These are phyloP conservation scores for Butorides virescens DNA, from an alignment of 2,113 vertebrate species.

Conservation along the genomic window DNA sequence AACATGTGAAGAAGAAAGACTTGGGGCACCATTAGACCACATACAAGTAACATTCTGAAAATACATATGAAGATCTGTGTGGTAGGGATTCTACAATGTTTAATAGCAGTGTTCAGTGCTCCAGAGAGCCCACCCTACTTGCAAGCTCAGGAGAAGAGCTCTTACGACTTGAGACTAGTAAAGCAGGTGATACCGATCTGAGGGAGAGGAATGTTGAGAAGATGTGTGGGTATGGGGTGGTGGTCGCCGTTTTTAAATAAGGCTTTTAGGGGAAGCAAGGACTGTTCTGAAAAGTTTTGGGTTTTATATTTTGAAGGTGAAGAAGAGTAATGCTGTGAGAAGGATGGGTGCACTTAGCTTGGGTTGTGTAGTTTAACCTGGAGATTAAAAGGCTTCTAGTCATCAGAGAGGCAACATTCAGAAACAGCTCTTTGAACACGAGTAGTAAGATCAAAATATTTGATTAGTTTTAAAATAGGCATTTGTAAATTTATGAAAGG, in stretches of 20 bases:
- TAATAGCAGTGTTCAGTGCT: neutral
- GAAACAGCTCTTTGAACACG: neutral
- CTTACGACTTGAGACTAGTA: neutral
- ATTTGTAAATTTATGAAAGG: neutral
- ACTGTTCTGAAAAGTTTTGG: neutral
- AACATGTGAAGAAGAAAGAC: neutral
- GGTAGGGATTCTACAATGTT: neutral
- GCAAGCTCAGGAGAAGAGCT: neutral
- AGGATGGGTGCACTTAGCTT: neutral
- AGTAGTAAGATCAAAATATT: neutral
- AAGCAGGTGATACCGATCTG: neutral
- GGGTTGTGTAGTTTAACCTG: neutral
- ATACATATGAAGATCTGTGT: neutral
- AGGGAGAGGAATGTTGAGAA: neutral
- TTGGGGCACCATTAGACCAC: neutral
- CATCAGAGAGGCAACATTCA: fast-evolving
- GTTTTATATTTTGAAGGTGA: neutral
- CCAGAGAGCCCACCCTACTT: neutral
- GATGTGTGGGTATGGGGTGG: neutral
- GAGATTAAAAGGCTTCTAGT: neutral
- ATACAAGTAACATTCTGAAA: neutral
- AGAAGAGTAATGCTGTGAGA: neutral
- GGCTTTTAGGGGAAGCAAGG: neutral
- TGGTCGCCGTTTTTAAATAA: neutral
- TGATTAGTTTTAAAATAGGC: neutral